These are phyloP conservation scores for Neodiprion lecontei DNA, from an alignment of 1,140 invertebrate species.

Conservation along the genomic window DNA sequence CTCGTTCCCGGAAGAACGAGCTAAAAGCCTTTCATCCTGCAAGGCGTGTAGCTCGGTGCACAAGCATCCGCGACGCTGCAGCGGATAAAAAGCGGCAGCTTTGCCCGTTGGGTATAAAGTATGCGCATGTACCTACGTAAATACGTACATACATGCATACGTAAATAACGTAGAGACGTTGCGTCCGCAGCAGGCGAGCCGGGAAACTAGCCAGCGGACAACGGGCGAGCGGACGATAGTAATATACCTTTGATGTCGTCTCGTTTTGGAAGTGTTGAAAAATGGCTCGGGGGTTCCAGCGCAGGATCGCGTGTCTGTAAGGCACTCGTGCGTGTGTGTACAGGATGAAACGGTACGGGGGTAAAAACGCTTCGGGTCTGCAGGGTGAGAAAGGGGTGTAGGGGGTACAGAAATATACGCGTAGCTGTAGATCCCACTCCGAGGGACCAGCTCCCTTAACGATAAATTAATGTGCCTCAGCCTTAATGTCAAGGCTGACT, in stretches of 20 bases:
- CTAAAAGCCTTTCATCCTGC: too few species aligned
- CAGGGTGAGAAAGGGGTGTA: background rate
- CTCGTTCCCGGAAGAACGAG: too few species aligned
- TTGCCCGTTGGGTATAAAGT: too few species aligned
- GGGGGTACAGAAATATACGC: background rate
- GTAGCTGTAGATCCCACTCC: background rate
- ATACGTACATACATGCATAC: too few species aligned
- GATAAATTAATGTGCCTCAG: background rate
- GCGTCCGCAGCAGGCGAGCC: too few species aligned
- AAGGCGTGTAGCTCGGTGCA: too few species aligned
- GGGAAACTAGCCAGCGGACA: too few species aligned
- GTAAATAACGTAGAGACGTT: too few species aligned
- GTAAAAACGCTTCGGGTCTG: background rate
- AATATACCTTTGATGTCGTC: background rate
- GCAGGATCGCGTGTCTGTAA: background rate
- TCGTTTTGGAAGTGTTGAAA: background rate
- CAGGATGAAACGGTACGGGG: background rate
- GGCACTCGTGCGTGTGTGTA: background rate
- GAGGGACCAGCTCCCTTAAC: background rate
- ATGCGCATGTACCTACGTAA: too few species aligned
- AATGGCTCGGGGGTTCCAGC: background rate
- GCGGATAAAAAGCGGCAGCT: too few species aligned
- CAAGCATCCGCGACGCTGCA: too few species aligned
- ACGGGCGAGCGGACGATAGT: too few species aligned
- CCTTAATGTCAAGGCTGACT: conserved; percentile 4